A percentile compares a stretch with the other conserved stretches of the same genome.
Evolutionary conservation across 2,113 vertebrate species (phyloP).

Genomic region (Xiphophorus couchianus): DNA sequence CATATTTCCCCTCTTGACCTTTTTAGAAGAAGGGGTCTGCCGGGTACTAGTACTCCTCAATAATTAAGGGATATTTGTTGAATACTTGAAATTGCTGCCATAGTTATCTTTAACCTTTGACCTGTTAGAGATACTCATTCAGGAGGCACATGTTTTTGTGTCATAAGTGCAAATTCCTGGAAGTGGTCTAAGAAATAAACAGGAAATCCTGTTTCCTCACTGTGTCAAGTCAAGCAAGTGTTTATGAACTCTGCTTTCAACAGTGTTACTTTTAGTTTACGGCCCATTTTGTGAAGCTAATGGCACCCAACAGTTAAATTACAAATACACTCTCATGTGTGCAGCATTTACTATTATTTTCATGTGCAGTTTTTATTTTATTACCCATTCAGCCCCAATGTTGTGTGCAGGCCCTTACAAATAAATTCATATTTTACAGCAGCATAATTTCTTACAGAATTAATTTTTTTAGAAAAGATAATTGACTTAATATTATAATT

Average conservation of each 20-base stretch:
- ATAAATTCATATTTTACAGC: neutral
- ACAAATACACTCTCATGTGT: neutral
- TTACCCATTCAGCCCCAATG: neutral
- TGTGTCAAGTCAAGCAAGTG: neutral
- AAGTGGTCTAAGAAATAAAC: conserved; percentile 48
- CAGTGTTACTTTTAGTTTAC: conserved; percentile 1
- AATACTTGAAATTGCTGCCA: neutral
- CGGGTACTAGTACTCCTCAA: neutral
- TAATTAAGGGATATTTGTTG: neutral
- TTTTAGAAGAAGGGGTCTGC: neutral
- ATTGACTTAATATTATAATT: too few species aligned
- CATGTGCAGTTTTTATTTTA: neutral
- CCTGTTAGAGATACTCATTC: conserved; percentile 3
- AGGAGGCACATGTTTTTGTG: neutral
- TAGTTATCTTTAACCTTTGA: conserved; percentile 9
- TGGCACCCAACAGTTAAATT: neutral
- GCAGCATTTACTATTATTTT: neutral
- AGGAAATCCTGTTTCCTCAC: conserved; percentile 52
- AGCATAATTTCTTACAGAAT: neutral
- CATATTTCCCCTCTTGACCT: conserved; percentile 6
- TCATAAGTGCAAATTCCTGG: conserved; percentile 29
- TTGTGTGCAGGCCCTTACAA: neutral
- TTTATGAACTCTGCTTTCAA: conserved; percentile 11
- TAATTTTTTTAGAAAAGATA: neutral
- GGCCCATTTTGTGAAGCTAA: neutral